Conservation (phyloP, 1,140 invertebrate genomes). For the Venturia canescens region DNA sequence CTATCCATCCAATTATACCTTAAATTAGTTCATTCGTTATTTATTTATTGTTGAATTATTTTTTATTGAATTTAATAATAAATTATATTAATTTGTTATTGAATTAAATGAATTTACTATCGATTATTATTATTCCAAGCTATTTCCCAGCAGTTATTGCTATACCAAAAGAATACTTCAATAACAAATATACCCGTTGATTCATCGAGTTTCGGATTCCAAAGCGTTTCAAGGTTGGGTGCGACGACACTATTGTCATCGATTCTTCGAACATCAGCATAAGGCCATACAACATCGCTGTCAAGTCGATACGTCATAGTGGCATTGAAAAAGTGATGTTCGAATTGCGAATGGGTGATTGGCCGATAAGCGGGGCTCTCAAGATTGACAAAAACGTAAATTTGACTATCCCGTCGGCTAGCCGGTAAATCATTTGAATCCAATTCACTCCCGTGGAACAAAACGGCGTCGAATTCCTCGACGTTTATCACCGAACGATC, state of each 20-base stretch:
- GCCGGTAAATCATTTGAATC: slow-evolving; percentile 50
- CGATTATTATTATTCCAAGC: too few relatives aligned
- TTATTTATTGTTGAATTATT: too few relatives aligned
- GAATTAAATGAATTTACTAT: too few relatives aligned
- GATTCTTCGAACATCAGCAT: slow-evolving; percentile 66
- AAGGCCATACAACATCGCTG: slow-evolving; percentile 81
- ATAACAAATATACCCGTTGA: slow-evolving; percentile 64
- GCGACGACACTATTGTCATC: slow-evolving; percentile 58
- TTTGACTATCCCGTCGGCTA: slow-evolving; percentile 50
- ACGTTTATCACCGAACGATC: slow-evolving; percentile 23
- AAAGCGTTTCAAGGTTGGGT: slow-evolving; percentile 52
- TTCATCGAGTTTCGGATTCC: slow-evolving; percentile 56
- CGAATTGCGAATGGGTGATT: slow-evolving; percentile 52
- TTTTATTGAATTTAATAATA: too few relatives aligned
- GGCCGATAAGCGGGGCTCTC: slow-evolving; percentile 64
- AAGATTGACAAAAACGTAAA: slow-evolving; percentile 66
- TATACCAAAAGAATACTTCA: background rate
- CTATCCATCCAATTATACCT: too few relatives aligned
- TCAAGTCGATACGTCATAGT: slow-evolving; percentile 82
- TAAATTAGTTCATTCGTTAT: too few relatives aligned
- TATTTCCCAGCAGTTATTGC: too few relatives aligned
- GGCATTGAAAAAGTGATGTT: slow-evolving; percentile 80
- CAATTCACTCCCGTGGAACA: slow-evolving; percentile 64
- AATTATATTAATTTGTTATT: too few relatives aligned
- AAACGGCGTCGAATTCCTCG: slow-evolving; percentile 61